These are phyloP conservation scores for Rostratula benghalensis DNA, from an alignment of 2,113 vertebrate species.

Conservation along the genomic window DNA sequence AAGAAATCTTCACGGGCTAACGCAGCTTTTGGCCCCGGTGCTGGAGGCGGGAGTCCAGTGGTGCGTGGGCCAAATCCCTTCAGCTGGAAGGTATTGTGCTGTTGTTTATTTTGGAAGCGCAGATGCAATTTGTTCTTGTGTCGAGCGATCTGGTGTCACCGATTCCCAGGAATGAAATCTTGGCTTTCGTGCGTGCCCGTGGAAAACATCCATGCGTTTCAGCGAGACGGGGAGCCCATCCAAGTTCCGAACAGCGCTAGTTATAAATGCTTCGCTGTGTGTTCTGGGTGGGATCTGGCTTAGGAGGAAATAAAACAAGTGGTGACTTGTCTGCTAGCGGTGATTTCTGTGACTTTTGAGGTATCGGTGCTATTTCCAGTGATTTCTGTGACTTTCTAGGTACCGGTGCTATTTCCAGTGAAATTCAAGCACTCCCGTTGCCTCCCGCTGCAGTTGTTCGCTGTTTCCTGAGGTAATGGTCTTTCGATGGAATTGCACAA, in stretches of 20 bases:
- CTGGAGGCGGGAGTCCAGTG: neutral
- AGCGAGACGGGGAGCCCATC: neutral
- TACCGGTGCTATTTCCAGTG: neutral
- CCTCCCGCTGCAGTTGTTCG: neutral
- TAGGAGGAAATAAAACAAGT: neutral
- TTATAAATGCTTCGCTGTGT: neutral
- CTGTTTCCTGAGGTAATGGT: neutral
- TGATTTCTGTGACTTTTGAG: neutral
- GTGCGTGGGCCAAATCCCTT: neutral
- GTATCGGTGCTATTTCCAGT: neutral
- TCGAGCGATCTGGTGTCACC: neutral
- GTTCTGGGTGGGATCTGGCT: neutral
- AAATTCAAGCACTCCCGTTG: neutral
- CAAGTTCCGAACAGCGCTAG: neutral
- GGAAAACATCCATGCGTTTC: neutral
- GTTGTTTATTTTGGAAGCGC: constrained; percentile 40
- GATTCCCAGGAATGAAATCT: neutral
- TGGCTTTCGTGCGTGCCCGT: neutral
- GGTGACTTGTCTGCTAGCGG: neutral
- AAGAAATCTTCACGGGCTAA: neutral
- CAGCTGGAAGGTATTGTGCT: constrained; percentile 54
- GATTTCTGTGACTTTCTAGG: neutral
- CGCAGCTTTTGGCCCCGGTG: neutral
- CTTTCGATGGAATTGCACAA: neutral
- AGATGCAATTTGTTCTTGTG: neutral